Conservation (phyloP, 2,797 vertebrate species). For the Astyanax mexicanus region DNA sequence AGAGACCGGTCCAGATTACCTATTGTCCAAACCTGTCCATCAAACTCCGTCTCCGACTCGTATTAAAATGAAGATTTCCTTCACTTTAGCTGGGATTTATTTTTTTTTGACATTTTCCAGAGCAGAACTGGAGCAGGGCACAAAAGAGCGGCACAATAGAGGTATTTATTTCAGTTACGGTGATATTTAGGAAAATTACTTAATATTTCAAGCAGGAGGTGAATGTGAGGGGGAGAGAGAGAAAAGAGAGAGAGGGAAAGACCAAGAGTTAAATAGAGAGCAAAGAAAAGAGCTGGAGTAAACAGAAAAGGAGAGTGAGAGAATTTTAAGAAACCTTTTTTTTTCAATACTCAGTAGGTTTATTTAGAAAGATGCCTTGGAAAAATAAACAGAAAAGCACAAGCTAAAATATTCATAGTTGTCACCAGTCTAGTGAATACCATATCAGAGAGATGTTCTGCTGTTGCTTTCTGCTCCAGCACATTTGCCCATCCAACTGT, state of each 20-base stretch:
- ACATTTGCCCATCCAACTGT: no score
- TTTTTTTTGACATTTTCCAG: not conserved
- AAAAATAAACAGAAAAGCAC: no score
- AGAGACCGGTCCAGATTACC: conserved; percentile 20
- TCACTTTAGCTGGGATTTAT: no score
- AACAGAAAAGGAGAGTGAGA: not conserved
- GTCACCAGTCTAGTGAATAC: no score
- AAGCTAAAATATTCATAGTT: no score
- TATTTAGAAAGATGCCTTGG: not conserved
- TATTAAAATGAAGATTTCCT: conserved; percentile 27
- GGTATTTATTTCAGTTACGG: not conserved
- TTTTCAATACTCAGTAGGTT: conserved; percentile 20
- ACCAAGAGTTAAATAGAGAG: not conserved
- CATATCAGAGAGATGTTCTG: no score
- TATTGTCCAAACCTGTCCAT: conserved; percentile 44
- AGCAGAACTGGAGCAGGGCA: not conserved
- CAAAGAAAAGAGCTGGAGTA: not conserved
- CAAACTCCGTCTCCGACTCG: not conserved
- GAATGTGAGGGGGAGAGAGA: not conserved
- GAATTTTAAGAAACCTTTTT: conserved; percentile 32
- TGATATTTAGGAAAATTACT: conserved; percentile 4
- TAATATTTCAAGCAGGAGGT: not conserved
- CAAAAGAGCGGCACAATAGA: not conserved
- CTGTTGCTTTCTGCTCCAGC: no score
- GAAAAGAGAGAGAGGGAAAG: not conserved